Conservation (phyloP, 1,140 invertebrate genomes). For the Anthonomus grandis region DNA sequence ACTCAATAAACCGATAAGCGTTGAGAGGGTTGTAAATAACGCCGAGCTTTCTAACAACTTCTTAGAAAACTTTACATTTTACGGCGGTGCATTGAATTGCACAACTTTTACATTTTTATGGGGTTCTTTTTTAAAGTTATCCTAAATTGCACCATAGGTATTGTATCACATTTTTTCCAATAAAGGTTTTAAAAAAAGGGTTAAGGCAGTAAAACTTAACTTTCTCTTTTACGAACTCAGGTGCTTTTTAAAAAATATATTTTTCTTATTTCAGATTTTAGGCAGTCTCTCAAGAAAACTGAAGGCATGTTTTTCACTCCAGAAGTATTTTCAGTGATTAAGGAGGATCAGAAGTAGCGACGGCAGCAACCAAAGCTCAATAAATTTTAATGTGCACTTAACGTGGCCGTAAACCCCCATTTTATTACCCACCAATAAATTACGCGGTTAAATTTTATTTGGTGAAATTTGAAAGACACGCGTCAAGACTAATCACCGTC, state of each 20-base stretch:
- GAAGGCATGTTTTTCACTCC: too few relatives aligned
- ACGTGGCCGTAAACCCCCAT: constrained; percentile 16
- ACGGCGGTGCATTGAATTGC: constrained; percentile 5
- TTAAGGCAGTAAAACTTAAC: background rate
- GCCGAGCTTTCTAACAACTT: constrained; percentile 15
- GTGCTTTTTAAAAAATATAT: too few relatives aligned
- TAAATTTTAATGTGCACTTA: constrained; percentile 19
- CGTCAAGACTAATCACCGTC: constrained; percentile 12
- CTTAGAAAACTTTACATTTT: constrained; percentile 15
- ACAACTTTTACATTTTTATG: constrained; percentile 10
- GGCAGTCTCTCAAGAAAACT: too few relatives aligned
- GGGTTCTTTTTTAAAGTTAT: constrained; percentile 6
- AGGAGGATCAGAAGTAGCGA: too few relatives aligned
- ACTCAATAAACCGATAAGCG: constrained; percentile 10
- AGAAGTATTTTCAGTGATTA: too few relatives aligned
- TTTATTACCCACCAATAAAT: constrained; percentile 21
- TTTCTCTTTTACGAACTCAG: constrained; percentile 6
- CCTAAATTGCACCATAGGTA: constrained; percentile 5
- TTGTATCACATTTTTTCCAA: constrained; percentile 5
- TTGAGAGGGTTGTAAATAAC: constrained; percentile 16
- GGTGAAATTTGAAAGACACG: background rate
- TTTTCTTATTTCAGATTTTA: too few relatives aligned
- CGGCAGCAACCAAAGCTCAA: constrained; percentile 12
- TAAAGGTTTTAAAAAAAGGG: constrained; percentile 7
- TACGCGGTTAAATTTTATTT: constrained; percentile 14